Evolutionary conservation across 2,113 vertebrate genomes (phyloP).

Genomic region (Anguilla japonica): DNA sequence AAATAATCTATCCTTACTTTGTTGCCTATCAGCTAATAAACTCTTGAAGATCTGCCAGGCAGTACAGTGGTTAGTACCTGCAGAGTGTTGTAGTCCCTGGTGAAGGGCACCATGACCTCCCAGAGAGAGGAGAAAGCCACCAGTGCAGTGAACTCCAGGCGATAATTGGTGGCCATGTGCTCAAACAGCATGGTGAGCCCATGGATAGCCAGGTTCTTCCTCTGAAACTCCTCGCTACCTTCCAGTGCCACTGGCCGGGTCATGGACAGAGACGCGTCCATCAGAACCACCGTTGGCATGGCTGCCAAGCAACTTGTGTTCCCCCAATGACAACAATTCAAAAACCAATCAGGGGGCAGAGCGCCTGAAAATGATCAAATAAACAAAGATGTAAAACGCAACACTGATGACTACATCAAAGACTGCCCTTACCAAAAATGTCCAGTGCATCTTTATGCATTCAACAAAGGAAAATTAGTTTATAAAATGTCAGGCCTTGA

Average conservation of each 20-base stretch:
- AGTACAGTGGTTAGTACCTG: constrained; percentile 72
- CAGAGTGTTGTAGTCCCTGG: constrained; percentile 93
- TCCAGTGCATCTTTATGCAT: not conserved
- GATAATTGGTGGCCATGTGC: constrained; percentile 98
- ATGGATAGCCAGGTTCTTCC: constrained; percentile 92
- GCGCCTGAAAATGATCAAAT: not conserved
- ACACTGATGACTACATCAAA: not conserved
- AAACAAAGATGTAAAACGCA: not conserved
- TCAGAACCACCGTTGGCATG: constrained; percentile 95
- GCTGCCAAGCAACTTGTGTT: constrained; percentile 13
- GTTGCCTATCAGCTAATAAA: not conserved
- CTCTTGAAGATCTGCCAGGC: not conserved
- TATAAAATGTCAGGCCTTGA: too few species aligned
- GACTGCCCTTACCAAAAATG: not conserved
- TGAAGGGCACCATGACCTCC: constrained; percentile 95
- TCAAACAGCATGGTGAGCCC: constrained; percentile 97
- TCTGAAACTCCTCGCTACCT: constrained; percentile 89
- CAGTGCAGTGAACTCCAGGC: constrained; percentile 90
- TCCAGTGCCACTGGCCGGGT: constrained; percentile 89
- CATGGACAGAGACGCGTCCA: constrained; percentile 99
- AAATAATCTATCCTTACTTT: not conserved
- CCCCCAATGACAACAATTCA: not conserved
- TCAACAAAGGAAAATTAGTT: not conserved
- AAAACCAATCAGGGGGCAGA: not conserved
- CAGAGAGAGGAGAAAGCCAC: constrained; percentile 95